Evolutionary conservation across 2,797 vertebrate species (phyloP), one percentile per base, ranked within the genome.

Genomic region (Valencia hispanica): DNA sequence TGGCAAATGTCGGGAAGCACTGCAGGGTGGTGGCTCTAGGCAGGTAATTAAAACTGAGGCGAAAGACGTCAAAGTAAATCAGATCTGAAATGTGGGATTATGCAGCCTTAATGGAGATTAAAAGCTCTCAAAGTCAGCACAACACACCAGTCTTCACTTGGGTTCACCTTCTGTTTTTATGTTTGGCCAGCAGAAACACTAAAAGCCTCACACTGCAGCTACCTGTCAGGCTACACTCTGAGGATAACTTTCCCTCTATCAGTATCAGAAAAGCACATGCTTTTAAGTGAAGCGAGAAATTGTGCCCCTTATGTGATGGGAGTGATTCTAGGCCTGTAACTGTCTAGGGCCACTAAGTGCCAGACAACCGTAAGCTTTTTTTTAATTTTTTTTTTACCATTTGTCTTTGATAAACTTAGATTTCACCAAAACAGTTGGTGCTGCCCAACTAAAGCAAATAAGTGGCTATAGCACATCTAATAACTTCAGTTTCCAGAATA

Each of bases 81-180:
- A 90, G 71, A 75, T 81, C 82, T 91, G 88, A 91, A 86, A 86
- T 78, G 83, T 69, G 82, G 79, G 78, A 87, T 91, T 91, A 91
- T 85, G 79, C 82, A 70, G 77, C 76, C 72, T 77, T 93, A 92
- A 92, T 92, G 89, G 88, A 92, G 90, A 93, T 93, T 91, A 92
- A 94, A 93, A 91, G 89, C 88, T 80, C 77, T 87, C 83, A 76
- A 82, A 48, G 17, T 85, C 87, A 83, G 77, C 78, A 53, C 74
- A 61, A 61, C 74, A 41, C 68, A 57, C 70, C 74, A 30, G 1
- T 51, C 69, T 47, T 59, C 74, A 88, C 84, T 84, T 83, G 77
- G 48, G 6, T 50, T 85, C 76, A 78, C 77, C 78, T 85, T 79
- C 68, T 78, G 48, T 73, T 83, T 81, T 69, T 65, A 70, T 59